Evolutionary conservation across 2,797 vertebrate genomes (phyloP).

Genomic region (Micropoecilia bifurca): DNA sequence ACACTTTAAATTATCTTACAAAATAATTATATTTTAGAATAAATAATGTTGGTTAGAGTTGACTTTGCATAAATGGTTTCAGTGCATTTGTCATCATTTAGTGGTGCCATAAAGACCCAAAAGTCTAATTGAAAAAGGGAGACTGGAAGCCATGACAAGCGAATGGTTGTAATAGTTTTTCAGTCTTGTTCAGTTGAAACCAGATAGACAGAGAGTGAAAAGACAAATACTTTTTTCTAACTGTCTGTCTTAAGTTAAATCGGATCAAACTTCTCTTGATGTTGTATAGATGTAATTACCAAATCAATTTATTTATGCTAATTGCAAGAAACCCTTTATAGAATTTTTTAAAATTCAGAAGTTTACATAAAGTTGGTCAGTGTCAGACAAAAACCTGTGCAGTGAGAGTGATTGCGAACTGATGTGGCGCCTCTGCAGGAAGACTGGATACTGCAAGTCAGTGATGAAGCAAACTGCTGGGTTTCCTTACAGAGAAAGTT

Average conservation of each 20-base stretch:
- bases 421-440: neutral
- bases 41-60: neutral
- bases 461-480: neutral
- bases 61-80: neutral
- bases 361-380: no score
- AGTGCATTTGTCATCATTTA: neutral
- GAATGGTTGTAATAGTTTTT: no score
- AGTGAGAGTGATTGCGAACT: neutral
- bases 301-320: no score
- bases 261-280: no score
- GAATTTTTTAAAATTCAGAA: no score
- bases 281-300: no score
- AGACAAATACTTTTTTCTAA: no score
- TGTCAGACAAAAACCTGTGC: no score
- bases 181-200: no score
- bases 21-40: neutral
- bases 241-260: no score
- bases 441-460: neutral
- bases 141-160: neutral
- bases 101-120: neutral
- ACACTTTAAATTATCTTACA: neutral
- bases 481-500: neutral
- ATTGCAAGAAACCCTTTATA: no score
- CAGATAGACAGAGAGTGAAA: no score
- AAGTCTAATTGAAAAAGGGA: neutral